Percentiles rank a stretch among this genome's conserved stretches.
Evolutionary conservation across 1,140 invertebrate genomes (phyloP).

Genomic region (Brachionus koreanus): DNA sequence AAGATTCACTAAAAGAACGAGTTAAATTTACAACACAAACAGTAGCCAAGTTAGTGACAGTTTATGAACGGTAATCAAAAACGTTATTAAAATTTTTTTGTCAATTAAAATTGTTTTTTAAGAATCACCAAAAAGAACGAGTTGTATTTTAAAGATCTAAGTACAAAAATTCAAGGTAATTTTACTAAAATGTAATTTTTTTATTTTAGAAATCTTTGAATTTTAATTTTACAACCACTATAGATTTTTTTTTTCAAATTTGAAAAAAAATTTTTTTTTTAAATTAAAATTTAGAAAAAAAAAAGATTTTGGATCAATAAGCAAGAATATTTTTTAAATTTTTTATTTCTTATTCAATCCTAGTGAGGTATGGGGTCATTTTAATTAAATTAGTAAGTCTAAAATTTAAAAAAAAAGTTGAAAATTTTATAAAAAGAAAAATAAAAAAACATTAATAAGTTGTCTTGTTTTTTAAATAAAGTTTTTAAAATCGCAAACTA

Average conservation of each 20-base stretch:
- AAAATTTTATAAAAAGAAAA: no score
- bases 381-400: no score
- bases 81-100: not conserved
- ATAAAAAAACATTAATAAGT: no score
- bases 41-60: conserved; percentile 9
- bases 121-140: conserved; percentile 15
- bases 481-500: no score
- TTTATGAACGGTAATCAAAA: not conserved
- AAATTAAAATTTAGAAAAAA: no score
- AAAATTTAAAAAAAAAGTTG: no score
- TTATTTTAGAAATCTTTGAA: not conserved
- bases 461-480: no score
- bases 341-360: no score
- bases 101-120: not conserved
- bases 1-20: conserved; percentile 32
- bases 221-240: not conserved
- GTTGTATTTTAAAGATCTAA: not conserved
- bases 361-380: no score
- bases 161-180: not conserved
- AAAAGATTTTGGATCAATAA: no score
- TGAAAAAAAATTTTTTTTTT: no score
- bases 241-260: not conserved
- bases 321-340: no score
- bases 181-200: not conserved
- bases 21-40: conserved; percentile 42